These are phyloP conservation scores for Drosophila eugracilis DNA, from an alignment of 1,140 invertebrate genomes.

Conservation along the genomic window DNA sequence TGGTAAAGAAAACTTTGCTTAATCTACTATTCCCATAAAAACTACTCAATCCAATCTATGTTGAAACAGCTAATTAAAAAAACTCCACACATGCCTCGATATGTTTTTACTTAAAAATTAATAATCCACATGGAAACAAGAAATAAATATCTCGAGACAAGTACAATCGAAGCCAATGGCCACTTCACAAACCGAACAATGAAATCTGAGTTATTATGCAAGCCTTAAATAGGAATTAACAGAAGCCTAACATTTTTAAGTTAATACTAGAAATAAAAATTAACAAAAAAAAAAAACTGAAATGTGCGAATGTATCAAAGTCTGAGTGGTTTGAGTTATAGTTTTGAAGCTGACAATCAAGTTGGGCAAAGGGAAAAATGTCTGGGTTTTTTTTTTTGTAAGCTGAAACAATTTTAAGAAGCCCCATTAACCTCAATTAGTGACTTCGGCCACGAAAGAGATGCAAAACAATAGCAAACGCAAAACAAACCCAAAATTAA, in stretches of 20 bases:
- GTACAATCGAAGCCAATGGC: slow-evolving; percentile 20
- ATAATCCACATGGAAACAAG: slow-evolving; percentile 27
- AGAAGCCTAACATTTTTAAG: background rate
- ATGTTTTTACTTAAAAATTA: slow-evolving; percentile 16
- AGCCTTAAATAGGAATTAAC: slow-evolving; percentile 44
- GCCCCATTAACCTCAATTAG: slow-evolving; percentile 83
- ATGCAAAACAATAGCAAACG: slow-evolving; percentile 42
- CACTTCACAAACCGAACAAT: slow-evolving; percentile 44
- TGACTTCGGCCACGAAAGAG: slow-evolving; percentile 67
- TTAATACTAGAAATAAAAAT: background rate
- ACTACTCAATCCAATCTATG: background rate
- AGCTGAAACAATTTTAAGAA: slow-evolving; percentile 75
- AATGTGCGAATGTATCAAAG: slow-evolving; percentile 44
- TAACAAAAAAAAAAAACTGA: background rate
- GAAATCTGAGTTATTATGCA: slow-evolving; percentile 46
- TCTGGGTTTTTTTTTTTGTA: slow-evolving; percentile 1
- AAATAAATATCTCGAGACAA: background rate
- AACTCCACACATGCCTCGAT: background rate
- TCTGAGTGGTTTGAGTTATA: slow-evolving; percentile 33
- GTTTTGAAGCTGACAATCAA: slow-evolving; percentile 32
- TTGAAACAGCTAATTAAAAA: background rate
- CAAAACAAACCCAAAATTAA: background rate
- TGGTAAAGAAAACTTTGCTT: background rate
- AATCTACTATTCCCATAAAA: background rate
- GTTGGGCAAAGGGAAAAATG: slow-evolving; percentile 20